Evolutionary conservation across 2,888 invertebrate genomes (phyloP).

Genomic region (Boloria selene): DNA sequence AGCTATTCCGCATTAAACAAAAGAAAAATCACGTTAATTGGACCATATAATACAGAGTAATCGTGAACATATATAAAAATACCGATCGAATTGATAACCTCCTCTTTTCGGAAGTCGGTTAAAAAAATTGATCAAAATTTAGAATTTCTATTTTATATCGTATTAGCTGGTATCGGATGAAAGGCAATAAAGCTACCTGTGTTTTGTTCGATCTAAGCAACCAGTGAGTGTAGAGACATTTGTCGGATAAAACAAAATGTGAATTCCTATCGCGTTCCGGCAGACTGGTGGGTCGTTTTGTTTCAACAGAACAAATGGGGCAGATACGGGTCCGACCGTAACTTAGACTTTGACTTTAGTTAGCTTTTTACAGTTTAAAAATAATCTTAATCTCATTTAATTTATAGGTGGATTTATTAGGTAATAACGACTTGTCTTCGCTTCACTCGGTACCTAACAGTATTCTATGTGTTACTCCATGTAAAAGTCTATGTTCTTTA

Average conservation of each 20-base stretch:
- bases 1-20: too few relatives aligned
- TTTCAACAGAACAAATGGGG: conserved; percentile 21
- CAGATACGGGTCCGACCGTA: conserved; percentile 24
- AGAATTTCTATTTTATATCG: not conserved
- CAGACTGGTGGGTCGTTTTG: conserved; percentile 22
- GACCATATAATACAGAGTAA: too few relatives aligned
- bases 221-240: conserved; percentile 13
- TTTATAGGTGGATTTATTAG: not conserved
- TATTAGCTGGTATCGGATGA: conserved; percentile 11
- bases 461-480: too few relatives aligned
- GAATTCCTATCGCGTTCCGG: conserved; percentile 11
- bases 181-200: conserved; percentile 1
- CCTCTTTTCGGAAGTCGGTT: too few relatives aligned
- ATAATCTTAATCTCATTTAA: not conserved
- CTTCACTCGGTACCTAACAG: not conserved
- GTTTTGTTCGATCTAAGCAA: conserved; percentile 9
- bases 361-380: conserved; percentile 2
- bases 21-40: too few relatives aligned
- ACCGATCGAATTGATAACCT: too few relatives aligned
- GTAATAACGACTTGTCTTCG: not conserved
- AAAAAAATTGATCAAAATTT: not conserved
- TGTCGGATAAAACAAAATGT: conserved; percentile 16
- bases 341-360: conserved; percentile 5
- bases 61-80: too few relatives aligned
- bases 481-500: too few relatives aligned